Conservation (phyloP, 2,888 invertebrate species). For the Neoascia interrupta region DNA sequence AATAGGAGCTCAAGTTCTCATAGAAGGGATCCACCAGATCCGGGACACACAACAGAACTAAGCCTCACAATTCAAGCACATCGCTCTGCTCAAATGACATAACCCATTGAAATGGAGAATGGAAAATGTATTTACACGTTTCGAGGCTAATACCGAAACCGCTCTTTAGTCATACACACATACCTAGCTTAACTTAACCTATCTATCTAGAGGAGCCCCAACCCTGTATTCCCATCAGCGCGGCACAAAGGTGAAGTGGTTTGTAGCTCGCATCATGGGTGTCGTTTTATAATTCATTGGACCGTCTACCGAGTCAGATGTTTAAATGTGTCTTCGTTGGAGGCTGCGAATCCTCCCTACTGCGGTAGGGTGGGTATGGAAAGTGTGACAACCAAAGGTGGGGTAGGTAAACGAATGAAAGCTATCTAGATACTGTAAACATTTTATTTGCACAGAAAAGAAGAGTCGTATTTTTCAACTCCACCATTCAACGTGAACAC, state of each 20-base stretch:
- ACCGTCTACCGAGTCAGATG: slow-evolving; percentile 58
- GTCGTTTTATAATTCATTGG: slow-evolving; percentile 67
- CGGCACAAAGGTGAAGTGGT: slow-evolving; percentile 19
- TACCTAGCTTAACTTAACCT: no score
- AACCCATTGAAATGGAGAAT: slow-evolving; percentile 60
- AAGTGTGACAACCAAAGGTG: slow-evolving; percentile 28
- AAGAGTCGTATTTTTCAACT: slow-evolving; percentile 34
- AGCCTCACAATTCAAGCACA: slow-evolving; percentile 43
- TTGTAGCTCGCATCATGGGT: slow-evolving; percentile 38
- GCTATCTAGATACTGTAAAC: slow-evolving; percentile 69
- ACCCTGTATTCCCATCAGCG: background rate
- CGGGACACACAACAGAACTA: no score
- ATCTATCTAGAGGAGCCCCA: no score
- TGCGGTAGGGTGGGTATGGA: slow-evolving; percentile 26
- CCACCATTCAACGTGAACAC: slow-evolving; percentile 46
- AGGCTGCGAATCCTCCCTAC: slow-evolving; percentile 19
- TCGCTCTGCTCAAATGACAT: slow-evolving; percentile 57
- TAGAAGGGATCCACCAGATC: slow-evolving; percentile 44
- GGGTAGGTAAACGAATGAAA: slow-evolving; percentile 64
- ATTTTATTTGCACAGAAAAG: slow-evolving; percentile 61
- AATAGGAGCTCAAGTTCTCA: slow-evolving; percentile 54
- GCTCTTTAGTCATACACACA: slow-evolving; percentile 34
- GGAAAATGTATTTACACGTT: slow-evolving; percentile 65
- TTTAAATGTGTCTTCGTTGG: slow-evolving; percentile 50
- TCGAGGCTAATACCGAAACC: slow-evolving; percentile 65